These are phyloP conservation scores for Ephestia elutella DNA, from an alignment of 1,140 invertebrate genomes.

Conservation along the genomic window DNA sequence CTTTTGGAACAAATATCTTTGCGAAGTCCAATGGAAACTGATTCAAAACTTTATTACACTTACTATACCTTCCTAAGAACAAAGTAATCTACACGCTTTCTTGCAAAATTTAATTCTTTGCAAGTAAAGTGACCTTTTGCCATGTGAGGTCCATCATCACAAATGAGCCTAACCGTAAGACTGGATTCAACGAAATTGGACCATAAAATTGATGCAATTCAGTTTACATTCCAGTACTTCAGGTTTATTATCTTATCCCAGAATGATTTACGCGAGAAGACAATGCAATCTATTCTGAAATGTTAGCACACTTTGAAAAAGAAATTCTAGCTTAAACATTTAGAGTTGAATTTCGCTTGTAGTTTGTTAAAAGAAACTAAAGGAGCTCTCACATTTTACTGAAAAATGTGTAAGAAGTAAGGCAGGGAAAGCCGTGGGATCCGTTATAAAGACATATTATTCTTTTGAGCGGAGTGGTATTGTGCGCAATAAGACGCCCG, in stretches of 20 bases:
- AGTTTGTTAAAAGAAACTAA: constrained; percentile 31
- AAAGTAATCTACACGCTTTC: constrained; percentile 10
- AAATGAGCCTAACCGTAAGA: background rate
- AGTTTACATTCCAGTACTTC: constrained; percentile 24
- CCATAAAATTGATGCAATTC: constrained; percentile 17
- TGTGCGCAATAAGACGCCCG: constrained; percentile 59
- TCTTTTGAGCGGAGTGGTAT: constrained; percentile 65
- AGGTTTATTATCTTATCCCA: constrained; percentile 38
- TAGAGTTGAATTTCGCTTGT: constrained; percentile 29
- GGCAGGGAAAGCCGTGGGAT: constrained; percentile 64
- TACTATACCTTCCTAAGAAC: background rate
- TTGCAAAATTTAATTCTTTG: constrained; percentile 56
- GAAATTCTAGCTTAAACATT: constrained; percentile 12
- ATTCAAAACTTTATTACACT: background rate
- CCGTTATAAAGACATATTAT: constrained; percentile 73
- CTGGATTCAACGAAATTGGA: constrained; percentile 22
- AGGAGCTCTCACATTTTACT: constrained; percentile 67
- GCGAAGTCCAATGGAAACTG: background rate
- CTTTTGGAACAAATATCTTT: too few relatives aligned
- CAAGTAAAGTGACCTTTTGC: constrained; percentile 56
- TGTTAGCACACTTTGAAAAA: constrained; percentile 15
- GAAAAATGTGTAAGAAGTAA: constrained; percentile 71
- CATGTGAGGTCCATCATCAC: constrained; percentile 39
- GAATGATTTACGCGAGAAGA: constrained; percentile 59
- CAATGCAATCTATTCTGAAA: constrained; percentile 68